phyloP scores from a whole-genome alignment of 2,888 invertebrate genomes.

The Chaitophorus viminalis region DNA sequence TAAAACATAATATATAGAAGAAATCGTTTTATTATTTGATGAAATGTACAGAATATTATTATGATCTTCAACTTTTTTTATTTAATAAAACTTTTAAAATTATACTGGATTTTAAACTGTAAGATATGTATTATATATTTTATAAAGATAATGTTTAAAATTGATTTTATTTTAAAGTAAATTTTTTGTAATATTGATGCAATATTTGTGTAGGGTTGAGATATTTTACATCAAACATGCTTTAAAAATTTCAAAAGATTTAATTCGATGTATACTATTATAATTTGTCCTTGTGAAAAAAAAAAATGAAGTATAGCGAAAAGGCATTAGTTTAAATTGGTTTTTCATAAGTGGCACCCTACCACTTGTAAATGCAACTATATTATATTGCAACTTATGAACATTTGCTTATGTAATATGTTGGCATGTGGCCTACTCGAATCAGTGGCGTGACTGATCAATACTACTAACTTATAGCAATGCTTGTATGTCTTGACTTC shows the following conservation, averaged over 20 bases:
- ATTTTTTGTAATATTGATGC: background rate
- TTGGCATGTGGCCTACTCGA: slow-evolving; percentile 12
- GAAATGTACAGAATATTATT: too few relatives aligned
- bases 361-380: background rate
- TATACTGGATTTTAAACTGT: too few relatives aligned
- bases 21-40: too few relatives aligned
- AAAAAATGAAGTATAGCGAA: background rate
- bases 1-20: too few relatives aligned
- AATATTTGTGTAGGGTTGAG: background rate
- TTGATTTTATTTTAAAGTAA: too few relatives aligned
- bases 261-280: background rate
- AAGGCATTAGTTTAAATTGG: background rate
- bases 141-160: too few relatives aligned
- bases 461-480: slow-evolving; percentile 2
- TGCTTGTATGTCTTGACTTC: background rate
- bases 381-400: background rate
- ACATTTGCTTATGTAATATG: slow-evolving; percentile 1
- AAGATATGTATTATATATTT: too few relatives aligned
- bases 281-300: background rate
- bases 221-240: background rate
- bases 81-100: too few relatives aligned
- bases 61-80: too few relatives aligned
- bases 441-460: slow-evolving; percentile 27
- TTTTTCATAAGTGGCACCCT: background rate
- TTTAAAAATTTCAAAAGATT: background rate